Base-by-base conservation (phyloP, 92 coral and sea anemone genomes). In the Epizoanthus illoricatus region DNA sequence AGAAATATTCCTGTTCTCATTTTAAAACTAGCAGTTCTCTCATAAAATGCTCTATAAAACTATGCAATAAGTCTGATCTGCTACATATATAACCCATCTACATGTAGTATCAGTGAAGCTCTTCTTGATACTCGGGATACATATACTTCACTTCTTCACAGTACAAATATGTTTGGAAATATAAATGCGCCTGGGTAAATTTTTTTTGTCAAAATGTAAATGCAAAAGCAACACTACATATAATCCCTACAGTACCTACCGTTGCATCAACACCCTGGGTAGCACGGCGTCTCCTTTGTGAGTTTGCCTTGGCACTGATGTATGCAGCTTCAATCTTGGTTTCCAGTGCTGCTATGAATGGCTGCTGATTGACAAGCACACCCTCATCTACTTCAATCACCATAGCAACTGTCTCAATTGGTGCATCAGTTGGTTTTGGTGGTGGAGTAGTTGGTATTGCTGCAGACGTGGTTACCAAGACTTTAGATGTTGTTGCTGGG, bases 231-330 rank as follows among this genome's bases (percentile, higher is more conserved):
- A 28, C 36, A 28, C 49, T 23, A 15, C 16, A n/a, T 4, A 1
- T 4, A 7, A 20, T 15, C 28, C 54, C 20, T 36, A 8, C 12
- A 62, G 3, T 17, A 78, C 82, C 63, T 78, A 78, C 82, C 6
- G 71, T 78, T 11, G 82, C 82, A 63, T 78, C 82, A 62, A 78
- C 20, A 45, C 82, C 82, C 66, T 78, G 71, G n/a, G 82, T 78
- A 13, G 82, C 82, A 5, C 82, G 64, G 5, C 71, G 67, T 70
- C 78, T 86, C 65, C 74, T 73, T 4, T 28, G 21, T 13, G 63
- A 47, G 73, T 80, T 70, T 19, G 18, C 40, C 59, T 65, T 61
- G 16, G 81, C 86, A 13, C 10, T 58, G 24, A 66, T 79, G 56
- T 66, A 86, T 20, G 80, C 79, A 17, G 11, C 5, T 39, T 86